Conservation (phyloP, 2,888 invertebrate species). For the Proisotoma minuta region DNA sequence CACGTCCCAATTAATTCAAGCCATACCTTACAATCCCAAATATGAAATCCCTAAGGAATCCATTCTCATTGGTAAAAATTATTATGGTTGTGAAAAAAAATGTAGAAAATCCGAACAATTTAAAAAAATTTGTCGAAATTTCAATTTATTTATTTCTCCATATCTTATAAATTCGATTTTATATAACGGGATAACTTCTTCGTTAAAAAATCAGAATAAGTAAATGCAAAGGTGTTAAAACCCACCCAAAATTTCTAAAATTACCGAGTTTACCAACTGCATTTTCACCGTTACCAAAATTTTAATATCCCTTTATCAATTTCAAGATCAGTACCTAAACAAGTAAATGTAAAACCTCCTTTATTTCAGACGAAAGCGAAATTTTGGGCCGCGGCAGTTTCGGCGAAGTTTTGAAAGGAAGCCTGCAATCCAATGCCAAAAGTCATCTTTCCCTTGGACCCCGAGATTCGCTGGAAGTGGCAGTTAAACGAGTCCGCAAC, state of each 20-base stretch:
- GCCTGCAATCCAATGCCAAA: background rate
- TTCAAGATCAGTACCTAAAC: too few relatives aligned
- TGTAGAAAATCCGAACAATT: background rate
- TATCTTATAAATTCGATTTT: too few relatives aligned
- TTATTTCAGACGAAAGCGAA: slow-evolving; percentile 11
- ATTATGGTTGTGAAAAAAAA: background rate
- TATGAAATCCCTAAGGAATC: slow-evolving; percentile 30
- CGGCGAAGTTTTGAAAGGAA: slow-evolving; percentile 32
- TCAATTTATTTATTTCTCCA: too few relatives aligned
- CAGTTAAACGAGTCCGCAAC: slow-evolving; percentile 32
- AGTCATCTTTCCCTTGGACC: background rate
- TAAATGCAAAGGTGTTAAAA: too few relatives aligned
- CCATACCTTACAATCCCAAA: slow-evolving; percentile 32
- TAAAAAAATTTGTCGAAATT: background rate
- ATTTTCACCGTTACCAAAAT: too few relatives aligned
- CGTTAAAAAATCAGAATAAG: too few relatives aligned
- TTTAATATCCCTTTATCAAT: background rate
- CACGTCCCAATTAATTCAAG: slow-evolving; percentile 27
- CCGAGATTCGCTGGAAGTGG: slow-evolving; percentile 13
- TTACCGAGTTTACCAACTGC: too few relatives aligned
- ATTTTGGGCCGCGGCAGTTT: slow-evolving; percentile 33
- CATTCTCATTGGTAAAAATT: slow-evolving; percentile 26
- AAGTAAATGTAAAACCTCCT: too few relatives aligned
- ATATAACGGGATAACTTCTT: too few relatives aligned
- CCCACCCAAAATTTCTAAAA: too few relatives aligned